Percentiles rank a stretch among this genome's conserved stretches.
Evolutionary conservation across 2,113 vertebrate species (phyloP).

Genomic region (Aythya baeri): DNA sequence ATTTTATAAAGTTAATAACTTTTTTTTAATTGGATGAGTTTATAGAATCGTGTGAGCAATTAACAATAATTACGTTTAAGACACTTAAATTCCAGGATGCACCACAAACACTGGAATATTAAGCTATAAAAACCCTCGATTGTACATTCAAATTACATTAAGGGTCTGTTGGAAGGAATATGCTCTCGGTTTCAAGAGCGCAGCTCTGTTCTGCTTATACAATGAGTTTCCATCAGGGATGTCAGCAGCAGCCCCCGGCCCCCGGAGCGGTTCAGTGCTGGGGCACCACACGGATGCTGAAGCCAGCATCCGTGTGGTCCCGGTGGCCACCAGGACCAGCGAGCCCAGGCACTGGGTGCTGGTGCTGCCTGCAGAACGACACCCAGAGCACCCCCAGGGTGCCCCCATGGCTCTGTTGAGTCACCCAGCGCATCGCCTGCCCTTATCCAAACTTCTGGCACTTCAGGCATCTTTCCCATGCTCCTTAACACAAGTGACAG

Average conservation of each 20-base stretch:
- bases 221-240: neutral
- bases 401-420: too few relatives aligned
- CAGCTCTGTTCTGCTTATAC: conserved; percentile 9
- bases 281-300: rapidly evolving
- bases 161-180: conserved; percentile 65
- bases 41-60: conserved; percentile 80
- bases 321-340: too few relatives aligned
- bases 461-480: neutral
- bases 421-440: too few relatives aligned
- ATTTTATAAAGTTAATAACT: conserved; percentile 86
- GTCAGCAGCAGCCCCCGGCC: neutral
- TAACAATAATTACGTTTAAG: conserved; percentile 84
- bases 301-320: too few relatives aligned
- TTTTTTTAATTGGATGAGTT: conserved; percentile 85
- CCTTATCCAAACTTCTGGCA: neutral
- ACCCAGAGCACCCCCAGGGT: too few relatives aligned
- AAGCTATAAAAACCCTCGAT: conserved; percentile 73
- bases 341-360: too few relatives aligned
- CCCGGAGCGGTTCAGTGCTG: rapidly evolving
- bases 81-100: conserved; percentile 80
- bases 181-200: conserved; percentile 41
- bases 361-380: too few relatives aligned
- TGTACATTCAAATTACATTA: conserved; percentile 72
- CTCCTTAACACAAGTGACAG: neutral
- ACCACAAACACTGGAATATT: conserved; percentile 74